phyloP scores from a whole-genome alignment of 2,888 invertebrate genomes.

The Yponomeuta sedellus region DNA sequence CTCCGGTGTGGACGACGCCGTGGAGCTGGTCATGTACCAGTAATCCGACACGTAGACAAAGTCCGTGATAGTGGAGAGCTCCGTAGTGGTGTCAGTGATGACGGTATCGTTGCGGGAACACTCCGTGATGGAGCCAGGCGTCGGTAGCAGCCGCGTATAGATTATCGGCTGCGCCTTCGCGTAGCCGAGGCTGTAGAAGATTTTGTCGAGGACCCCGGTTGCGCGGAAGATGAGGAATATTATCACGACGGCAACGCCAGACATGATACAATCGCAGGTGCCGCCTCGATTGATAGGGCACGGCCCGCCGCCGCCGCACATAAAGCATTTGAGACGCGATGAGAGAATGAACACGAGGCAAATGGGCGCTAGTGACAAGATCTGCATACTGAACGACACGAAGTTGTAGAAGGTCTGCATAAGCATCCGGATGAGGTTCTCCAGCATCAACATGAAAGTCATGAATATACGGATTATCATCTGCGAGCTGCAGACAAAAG shows the following conservation, averaged over 20 bases:
- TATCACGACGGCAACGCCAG: conserved; percentile 43
- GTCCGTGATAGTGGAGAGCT: background rate
- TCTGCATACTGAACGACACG: conserved; percentile 54
- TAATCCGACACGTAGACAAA: background rate
- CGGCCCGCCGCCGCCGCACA: conserved; percentile 56
- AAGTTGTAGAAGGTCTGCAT: conserved; percentile 60
- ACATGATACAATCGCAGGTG: conserved; percentile 54
- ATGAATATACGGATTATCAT: conserved; percentile 60
- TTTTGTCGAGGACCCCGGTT: conserved; percentile 48
- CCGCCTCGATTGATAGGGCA: conserved; percentile 52
- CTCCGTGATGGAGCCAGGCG: conserved; percentile 48
- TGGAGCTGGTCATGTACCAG: background rate
- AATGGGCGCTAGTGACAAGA: conserved; percentile 56
- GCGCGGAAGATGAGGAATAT: conserved; percentile 32
- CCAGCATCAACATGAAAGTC: conserved; percentile 59
- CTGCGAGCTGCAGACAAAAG: conserved; percentile 54
- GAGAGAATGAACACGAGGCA: conserved; percentile 54
- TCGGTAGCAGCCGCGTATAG: conserved; percentile 37
- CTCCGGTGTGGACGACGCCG: background rate
- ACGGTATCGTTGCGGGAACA: conserved; percentile 44
- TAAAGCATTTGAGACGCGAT: conserved; percentile 49
- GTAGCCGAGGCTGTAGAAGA: conserved; percentile 56
- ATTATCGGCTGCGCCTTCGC: conserved; percentile 32
- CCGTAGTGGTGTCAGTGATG: background rate
- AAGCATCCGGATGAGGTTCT: conserved; percentile 56